Conservation (phyloP, 1,140 invertebrate species). For the Apis laboriosa region DNA sequence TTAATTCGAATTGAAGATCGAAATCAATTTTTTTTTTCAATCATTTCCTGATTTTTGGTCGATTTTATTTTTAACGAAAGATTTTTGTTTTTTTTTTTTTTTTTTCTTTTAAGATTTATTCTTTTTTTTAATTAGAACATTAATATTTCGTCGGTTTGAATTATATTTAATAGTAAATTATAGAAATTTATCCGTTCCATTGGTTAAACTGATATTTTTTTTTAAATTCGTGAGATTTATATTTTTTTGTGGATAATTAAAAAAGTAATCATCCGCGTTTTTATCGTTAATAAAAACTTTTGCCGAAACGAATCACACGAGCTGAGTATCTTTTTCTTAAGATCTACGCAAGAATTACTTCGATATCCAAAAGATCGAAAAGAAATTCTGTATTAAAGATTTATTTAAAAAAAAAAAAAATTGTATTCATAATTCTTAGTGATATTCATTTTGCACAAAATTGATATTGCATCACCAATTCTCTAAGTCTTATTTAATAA, state of each 20-base stretch:
- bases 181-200: no score
- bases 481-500: no score
- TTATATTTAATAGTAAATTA: no score
- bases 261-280: background rate
- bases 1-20: background rate
- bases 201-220: no score
- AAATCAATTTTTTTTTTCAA: background rate
- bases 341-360: background rate
- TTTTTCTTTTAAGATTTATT: background rate
- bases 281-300: background rate
- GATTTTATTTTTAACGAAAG: background rate
- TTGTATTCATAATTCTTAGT: background rate
- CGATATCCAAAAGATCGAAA: background rate
- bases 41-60: background rate
- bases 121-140: no score
- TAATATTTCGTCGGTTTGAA: no score
- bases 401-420: background rate
- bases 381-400: background rate
- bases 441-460: background rate
- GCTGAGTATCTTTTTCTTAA: background rate
- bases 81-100: background rate
- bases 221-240: background rate
- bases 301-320: slow-evolving; percentile 7
- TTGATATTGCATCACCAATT: background rate
- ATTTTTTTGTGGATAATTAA: no score